Evolutionary conservation across 35 echinoderm and acorn worm genomes (phyloP).

Genomic region (Anneissia japonica): DNA sequence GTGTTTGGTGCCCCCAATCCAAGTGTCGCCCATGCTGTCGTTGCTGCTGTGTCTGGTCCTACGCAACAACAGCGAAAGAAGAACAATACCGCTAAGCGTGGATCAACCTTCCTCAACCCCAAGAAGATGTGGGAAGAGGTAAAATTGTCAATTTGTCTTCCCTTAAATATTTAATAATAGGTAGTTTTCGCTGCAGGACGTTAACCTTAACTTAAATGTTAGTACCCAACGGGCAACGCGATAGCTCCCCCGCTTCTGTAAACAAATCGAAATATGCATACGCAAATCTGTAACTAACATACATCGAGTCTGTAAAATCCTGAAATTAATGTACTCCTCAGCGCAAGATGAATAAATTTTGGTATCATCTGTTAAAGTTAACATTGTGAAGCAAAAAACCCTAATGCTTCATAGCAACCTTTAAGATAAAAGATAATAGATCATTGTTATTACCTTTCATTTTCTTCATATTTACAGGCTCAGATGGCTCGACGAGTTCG

Average conservation of each 20-base stretch:
- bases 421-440: too few species aligned
- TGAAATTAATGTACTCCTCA: too few species aligned
- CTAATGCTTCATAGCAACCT: too few species aligned
- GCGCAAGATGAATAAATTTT: background rate
- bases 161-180: background rate
- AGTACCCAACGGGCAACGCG: too few species aligned
- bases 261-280: too few species aligned
- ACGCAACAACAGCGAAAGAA: constrained; percentile 37
- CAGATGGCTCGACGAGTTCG: constrained; percentile 84
- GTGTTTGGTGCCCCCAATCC: background rate
- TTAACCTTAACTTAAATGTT: too few species aligned
- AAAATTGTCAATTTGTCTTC: background rate
- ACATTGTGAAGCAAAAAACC: background rate
- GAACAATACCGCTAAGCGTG: constrained; percentile 12
- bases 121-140: constrained; percentile 99
- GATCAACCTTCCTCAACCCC: constrained; percentile 77
- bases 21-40: constrained; percentile 8
- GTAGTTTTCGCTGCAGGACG: too few species aligned
- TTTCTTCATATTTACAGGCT: constrained; percentile 35
- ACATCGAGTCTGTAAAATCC: too few species aligned
- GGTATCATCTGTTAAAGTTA: background rate
- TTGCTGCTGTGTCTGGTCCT: background rate
- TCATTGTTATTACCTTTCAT: background rate
- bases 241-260: too few species aligned
- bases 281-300: too few species aligned